Evolutionary conservation across 2,113 vertebrate genomes (phyloP).

Genomic region (Dendropsophus ebraccatus): DNA sequence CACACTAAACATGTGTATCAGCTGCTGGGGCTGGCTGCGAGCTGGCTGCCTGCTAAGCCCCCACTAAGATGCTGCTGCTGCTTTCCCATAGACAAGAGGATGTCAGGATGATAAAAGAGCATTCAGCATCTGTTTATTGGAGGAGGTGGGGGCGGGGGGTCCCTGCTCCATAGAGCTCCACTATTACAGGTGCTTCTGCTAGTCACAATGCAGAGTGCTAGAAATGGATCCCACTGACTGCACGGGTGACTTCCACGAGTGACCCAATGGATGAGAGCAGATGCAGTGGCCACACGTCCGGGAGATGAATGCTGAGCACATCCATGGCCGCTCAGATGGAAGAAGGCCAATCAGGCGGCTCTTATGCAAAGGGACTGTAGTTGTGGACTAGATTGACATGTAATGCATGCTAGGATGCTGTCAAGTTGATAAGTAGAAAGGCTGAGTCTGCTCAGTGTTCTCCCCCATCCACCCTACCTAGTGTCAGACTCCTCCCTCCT

Average conservation of each 20-base stretch:
- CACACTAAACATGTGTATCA: slow-evolving; percentile 19
- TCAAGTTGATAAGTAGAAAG: slow-evolving; percentile 47
- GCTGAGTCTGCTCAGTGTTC: slow-evolving; percentile 53
- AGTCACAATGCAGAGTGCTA: background rate
- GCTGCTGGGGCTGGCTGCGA: background rate
- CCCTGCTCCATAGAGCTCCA: background rate
- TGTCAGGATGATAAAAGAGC: background rate
- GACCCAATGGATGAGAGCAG: background rate
- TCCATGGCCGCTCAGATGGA: background rate
- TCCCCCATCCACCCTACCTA: slow-evolving; percentile 53
- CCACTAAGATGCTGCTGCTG: background rate
- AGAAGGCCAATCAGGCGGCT: background rate
- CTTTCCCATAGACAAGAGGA: background rate
- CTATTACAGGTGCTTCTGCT: background rate
- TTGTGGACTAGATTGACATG: slow-evolving; percentile 2
- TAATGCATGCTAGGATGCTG: slow-evolving; percentile 28
- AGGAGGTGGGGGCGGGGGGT: background rate
- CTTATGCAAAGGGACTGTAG: background rate
- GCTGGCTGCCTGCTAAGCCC: background rate
- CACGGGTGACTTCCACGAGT: too few relatives aligned
- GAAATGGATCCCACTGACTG: background rate
- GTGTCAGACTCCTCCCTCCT: slow-evolving; percentile 40
- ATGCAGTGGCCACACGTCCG: background rate
- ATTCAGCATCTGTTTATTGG: background rate
- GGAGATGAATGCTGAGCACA: background rate